Evolutionary conservation across 2,888 invertebrate genomes (phyloP), one percentile per base, ranked within the genome.

Genomic region (Pollenia amentaria): DNA sequence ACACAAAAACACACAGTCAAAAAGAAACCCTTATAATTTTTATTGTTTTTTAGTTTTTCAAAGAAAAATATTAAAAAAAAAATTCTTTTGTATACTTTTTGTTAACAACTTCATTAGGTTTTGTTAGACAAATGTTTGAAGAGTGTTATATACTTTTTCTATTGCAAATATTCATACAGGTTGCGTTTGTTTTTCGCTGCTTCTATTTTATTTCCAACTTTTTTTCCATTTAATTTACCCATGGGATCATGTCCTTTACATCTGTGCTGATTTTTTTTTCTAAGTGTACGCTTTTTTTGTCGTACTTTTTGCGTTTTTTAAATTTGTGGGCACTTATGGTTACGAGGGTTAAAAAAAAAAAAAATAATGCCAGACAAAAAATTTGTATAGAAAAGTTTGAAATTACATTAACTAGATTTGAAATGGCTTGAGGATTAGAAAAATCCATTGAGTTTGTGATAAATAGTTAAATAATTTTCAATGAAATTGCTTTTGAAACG

Each of bases 51-150:
- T 3, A 16, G 12, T 51, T 69, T 38, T 29, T 29, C 29, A 10
- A 12, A 55, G 21, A 29, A 14, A 14, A 42, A 1, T n/a, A n/a
- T n/a, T n/a, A 53, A n/a, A 48, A 55, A 29, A 46, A 8, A 18
- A 51, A 51, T 64, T 57, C 64, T 75, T 82, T 75, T 78, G 55
- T 78, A 57, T 69, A 44, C 38, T 76, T 86, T 29, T 79, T 79
- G 79, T 86, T 78, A 83, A 83, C 86, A 86, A 60, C 86, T 86
- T 86, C 83, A 86, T 86, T 86, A 86, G 70, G 70, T 73, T 81
- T 79, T 48, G 77, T 72, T 79, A 51, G 51, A 51, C 75, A 83
- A 79, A 79, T 83, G 70, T 51, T 72, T 51, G 6, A 51, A 51
- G n/a, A 42, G 18, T 18, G 14, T 16, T 16, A 40, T 21, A 73